Evolutionary conservation across 2,797 vertebrate genomes (phyloP).

Genomic region (Notoglanidium macrostoma): DNA sequence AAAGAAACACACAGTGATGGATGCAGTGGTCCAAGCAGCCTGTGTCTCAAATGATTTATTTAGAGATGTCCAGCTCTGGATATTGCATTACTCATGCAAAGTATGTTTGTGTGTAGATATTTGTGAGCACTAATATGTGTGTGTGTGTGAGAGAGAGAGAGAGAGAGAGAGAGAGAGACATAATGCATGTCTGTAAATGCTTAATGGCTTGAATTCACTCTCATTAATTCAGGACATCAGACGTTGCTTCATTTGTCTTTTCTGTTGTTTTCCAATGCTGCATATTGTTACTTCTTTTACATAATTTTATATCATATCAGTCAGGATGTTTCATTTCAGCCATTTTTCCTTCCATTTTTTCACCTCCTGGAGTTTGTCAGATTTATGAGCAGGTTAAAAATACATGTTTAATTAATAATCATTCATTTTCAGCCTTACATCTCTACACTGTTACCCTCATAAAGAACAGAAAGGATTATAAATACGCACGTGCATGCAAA

Average conservation of each 20-base stretch:
- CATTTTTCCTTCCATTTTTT: background rate
- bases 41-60: constrained; percentile 28
- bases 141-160: background rate
- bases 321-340: background rate
- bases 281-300: constrained; percentile 22
- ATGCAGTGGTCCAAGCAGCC: constrained; percentile 9
- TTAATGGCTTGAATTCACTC: constrained; percentile 21
- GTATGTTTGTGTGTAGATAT: constrained; percentile 28
- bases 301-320: background rate
- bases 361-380: background rate
- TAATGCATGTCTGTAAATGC: constrained; percentile 23
- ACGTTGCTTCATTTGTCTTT: constrained; percentile 25
- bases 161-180: constrained; percentile 1
- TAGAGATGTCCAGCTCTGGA: constrained; percentile 9
- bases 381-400: background rate
- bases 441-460: background rate
- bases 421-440: background rate
- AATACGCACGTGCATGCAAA: background rate
- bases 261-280: background rate
- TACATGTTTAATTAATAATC: background rate
- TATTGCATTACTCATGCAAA: constrained; percentile 33
- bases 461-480: background rate
- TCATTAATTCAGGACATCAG: constrained; percentile 35
- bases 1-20: background rate
- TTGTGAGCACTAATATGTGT: constrained; percentile 4